These are phyloP conservation scores for Malurus melanocephalus DNA, from an alignment of 2,113 vertebrate species.

Conservation along the genomic window DNA sequence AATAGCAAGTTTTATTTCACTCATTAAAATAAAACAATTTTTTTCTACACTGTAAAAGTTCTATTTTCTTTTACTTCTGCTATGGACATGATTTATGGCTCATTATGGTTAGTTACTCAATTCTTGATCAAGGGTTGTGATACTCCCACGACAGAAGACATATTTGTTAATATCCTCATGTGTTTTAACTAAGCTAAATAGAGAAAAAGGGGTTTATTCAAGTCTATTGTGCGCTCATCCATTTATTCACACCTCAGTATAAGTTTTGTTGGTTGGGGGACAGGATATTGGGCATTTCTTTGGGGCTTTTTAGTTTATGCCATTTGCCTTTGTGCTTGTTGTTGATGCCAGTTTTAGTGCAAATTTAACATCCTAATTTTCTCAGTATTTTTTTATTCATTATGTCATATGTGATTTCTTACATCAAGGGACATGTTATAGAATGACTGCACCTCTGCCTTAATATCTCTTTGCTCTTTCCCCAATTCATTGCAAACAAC, in stretches of 20 bases:
- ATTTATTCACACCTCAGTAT: not conserved
- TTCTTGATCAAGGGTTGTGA: not conserved
- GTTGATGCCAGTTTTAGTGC: not conserved
- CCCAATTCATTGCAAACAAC: not conserved
- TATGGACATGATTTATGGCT: not conserved
- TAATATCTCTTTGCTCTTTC: not conserved
- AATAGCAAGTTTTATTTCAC: slow-evolving; percentile 8
- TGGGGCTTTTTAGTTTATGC: not conserved
- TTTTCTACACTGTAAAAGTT: not conserved
- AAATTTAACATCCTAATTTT: not conserved
- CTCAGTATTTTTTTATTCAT: not conserved
- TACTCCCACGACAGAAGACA: not conserved
- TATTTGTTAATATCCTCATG: not conserved
- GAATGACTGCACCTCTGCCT: not conserved
- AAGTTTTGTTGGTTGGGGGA: not conserved
- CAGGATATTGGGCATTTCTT: accelerated
- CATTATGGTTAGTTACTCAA: not conserved
- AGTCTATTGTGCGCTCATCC: not conserved
- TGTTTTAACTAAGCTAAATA: not conserved
- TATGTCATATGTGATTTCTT: not conserved
- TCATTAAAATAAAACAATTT: not conserved
- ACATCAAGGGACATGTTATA: not conserved
- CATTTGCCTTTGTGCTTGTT: not conserved
- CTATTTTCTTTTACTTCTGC: not conserved
- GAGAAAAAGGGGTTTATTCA: not conserved